Base-by-base conservation (phyloP, 2,797 vertebrate species). In the Mormyrops attenuatus region DNA sequence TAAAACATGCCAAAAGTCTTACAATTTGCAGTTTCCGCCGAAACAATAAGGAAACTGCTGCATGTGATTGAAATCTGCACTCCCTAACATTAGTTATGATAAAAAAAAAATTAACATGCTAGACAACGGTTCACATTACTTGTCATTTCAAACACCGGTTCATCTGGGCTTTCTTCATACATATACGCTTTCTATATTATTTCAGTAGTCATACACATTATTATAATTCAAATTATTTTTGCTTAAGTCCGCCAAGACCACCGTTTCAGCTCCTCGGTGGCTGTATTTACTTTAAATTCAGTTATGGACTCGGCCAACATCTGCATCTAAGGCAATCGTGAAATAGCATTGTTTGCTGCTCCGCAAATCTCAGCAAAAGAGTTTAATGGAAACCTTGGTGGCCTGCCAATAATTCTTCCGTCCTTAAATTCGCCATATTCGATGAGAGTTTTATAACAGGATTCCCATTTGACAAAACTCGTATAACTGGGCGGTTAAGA, bases 351-450 rank as follows among this genome's bases (percentile, higher is more conserved):
- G 41, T 86, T 77, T 47, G 63, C 41, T 90, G 55, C 15, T 55
- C 87, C 17, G 26, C 22, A 38, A n/a, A 80, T 53, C 84, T 87
- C 50, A 89, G 41, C 50, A 53, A 88, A 80, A 82, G 55, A 34
- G 57, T 86, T 80, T 80, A 87, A 90, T 89, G 88, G 88, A 90
- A 50, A 86, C 41, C 15, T 55, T 89, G 90, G 53, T 90, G 73
- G 6, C 7, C 82, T 88, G 88, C 90, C 90, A 90, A 26, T 49
- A 53, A 47, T 84, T 63, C 11, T 41, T 44, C 44, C 26, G 53
- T 17, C 34, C 49, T n/a, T 26, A 57, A 88, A 26, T 17, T 47
- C 44, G 85, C 44, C 20, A 66, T 87, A 49, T 47, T 84, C 55
- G 5, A 44, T 88, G 38, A 34, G 26, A 20, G 53, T 34, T 52